These are phyloP conservation scores for Galemys pyrenaicus DNA, from an alignment of 2,113 vertebrate genomes.

Conservation along the genomic window DNA sequence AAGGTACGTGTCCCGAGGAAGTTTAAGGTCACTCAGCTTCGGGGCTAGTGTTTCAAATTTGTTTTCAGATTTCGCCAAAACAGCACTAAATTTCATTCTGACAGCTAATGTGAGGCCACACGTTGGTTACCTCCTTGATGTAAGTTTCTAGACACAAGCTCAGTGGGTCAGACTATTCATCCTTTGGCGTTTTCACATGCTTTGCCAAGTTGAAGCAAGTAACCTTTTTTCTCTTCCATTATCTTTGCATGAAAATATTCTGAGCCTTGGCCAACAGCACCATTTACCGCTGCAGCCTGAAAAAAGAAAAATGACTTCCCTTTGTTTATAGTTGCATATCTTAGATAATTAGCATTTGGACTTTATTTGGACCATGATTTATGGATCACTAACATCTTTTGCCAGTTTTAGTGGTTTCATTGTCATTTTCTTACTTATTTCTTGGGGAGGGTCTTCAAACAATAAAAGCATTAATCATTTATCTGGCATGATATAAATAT, in stretches of 20 bases:
- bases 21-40: background rate
- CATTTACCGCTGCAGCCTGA: background rate
- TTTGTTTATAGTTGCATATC: background rate
- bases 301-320: background rate
- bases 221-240: background rate
- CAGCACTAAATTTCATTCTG: background rate
- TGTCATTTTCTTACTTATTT: conserved; percentile 32
- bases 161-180: too few species aligned
- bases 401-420: background rate
- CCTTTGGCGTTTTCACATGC: background rate
- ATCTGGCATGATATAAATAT: background rate
- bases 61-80: background rate
- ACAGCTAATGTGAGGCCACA: background rate
- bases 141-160: background rate
- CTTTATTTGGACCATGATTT: background rate
- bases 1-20: background rate
- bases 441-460: background rate
- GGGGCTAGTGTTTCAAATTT: accelerated
- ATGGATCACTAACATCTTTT: background rate
- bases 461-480: conserved; percentile 28
- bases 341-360: background rate
- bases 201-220: background rate
- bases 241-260: background rate
- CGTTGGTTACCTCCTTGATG: background rate
- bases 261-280: background rate